Evolutionary conservation across 2,888 invertebrate genomes (phyloP).

Genomic region (Tromatobia lineatoria): DNA sequence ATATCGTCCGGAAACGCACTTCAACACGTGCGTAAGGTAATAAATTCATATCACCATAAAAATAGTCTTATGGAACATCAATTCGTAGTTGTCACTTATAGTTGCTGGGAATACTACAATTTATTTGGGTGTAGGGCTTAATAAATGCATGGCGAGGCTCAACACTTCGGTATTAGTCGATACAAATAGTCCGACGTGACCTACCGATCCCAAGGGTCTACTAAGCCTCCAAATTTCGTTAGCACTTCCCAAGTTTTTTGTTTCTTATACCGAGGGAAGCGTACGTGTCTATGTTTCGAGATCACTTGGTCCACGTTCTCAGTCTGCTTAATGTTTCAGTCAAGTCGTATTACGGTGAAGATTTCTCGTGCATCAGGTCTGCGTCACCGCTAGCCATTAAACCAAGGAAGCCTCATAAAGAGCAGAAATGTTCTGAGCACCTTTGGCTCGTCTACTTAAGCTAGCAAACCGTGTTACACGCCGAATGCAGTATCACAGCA

Average conservation of each 20-base stretch:
- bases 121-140: background rate
- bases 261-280: conserved; percentile 30
- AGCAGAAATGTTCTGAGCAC: conserved; percentile 30
- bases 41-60: too few species aligned
- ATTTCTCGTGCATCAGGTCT: background rate
- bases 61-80: too few species aligned
- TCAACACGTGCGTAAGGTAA: too few species aligned
- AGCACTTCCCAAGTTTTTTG: conserved; percentile 10
- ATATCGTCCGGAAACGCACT: too few species aligned
- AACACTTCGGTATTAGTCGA: background rate
- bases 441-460: conserved; percentile 2
- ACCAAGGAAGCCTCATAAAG: conserved; percentile 42
- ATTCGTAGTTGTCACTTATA: too few species aligned
- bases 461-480: background rate
- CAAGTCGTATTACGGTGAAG: background rate
- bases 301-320: conserved; percentile 1
- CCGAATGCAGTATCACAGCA: conserved; percentile 30
- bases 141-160: background rate
- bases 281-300: conserved; percentile 11
- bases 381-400: conserved; percentile 21
- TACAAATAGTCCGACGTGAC: background rate
- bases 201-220: background rate
- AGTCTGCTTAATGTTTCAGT: conserved; percentile 38
- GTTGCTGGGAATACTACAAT: too few species aligned
- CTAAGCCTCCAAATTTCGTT: background rate